A percentile compares a stretch with the other conserved stretches of the same genome.
Conservation (phyloP, 2,797 vertebrate genomes). For the Macroramphosus scolopax region DNA sequence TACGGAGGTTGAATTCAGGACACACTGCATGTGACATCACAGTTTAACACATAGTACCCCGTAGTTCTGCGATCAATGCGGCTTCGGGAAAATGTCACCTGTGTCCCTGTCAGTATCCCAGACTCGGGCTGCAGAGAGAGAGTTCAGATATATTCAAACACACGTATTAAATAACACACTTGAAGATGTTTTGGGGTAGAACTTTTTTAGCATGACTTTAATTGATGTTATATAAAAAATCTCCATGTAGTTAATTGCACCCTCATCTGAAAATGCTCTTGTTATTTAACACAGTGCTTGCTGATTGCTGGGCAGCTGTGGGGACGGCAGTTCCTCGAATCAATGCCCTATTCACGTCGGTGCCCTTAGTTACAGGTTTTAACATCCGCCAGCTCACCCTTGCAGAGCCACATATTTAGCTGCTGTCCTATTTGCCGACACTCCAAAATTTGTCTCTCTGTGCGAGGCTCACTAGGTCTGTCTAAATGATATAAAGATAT, state of each 20-base stretch:
- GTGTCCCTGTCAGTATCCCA: too few species aligned
- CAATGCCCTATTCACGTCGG: conserved; percentile 1
- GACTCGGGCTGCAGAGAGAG: too few species aligned
- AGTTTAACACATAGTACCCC: too few species aligned
- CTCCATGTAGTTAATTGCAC: conserved; percentile 22
- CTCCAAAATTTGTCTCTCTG: not conserved
- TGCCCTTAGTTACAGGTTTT: conserved; percentile 9
- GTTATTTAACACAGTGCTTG: conserved; percentile 1
- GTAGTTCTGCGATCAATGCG: too few species aligned
- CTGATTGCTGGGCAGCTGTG: conserved; percentile 46
- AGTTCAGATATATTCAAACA: too few species aligned
- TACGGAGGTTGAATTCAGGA: too few species aligned
- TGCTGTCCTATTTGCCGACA: conserved; percentile 3
- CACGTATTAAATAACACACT: not conserved
- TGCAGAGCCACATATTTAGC: conserved; percentile 7
- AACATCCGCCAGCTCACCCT: conserved; percentile 35
- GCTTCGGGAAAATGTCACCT: too few species aligned
- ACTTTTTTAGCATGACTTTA: too few species aligned
- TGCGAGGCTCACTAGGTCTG: not conserved
- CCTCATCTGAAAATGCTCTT: conserved; percentile 3
- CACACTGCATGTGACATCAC: too few species aligned
- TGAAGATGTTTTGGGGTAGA: not conserved
- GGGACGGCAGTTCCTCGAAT: conserved; percentile 27
- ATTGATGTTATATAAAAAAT: not conserved
- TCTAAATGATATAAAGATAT: not conserved